Conservation (phyloP, 2,888 invertebrate species). For the Megamerina dolium region DNA sequence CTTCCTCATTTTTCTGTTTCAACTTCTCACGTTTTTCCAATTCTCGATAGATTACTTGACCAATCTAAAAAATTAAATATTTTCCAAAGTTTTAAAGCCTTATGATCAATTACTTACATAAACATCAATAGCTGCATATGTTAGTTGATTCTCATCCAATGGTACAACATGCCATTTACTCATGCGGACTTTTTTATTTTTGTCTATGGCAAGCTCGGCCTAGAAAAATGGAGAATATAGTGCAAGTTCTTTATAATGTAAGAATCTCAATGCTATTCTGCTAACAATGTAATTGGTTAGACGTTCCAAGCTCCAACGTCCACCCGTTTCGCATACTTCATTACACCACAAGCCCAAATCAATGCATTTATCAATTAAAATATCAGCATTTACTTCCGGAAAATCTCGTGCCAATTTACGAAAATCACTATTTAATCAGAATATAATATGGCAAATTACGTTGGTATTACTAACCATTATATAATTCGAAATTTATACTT, state of each 20-base stretch:
- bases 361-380: conserved; percentile 55
- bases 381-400: conserved; percentile 52
- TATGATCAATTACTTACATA: conserved; percentile 51
- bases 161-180: conserved; percentile 59
- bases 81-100: neutral
- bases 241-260: conserved; percentile 52
- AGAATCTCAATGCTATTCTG: conserved; percentile 52
- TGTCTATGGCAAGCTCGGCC: conserved; percentile 53
- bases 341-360: conserved; percentile 58
- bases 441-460: conserved; percentile 19
- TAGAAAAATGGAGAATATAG: conserved; percentile 29
- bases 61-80: conserved; percentile 34
- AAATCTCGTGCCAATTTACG: conserved; percentile 60
- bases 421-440: conserved; percentile 59
- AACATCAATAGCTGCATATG: conserved; percentile 62
- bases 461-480: neutral
- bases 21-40: conserved; percentile 32
- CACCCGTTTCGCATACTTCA: conserved; percentile 49
- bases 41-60: conserved; percentile 44
- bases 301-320: conserved; percentile 58
- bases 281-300: conserved; percentile 54
- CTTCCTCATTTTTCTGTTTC: conserved; percentile 32
- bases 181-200: conserved; percentile 54
- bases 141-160: conserved; percentile 52
- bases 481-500: conserved; percentile 49